phyloP scores from a whole-genome alignment of 2,888 invertebrate species.

The Polydrusus tereticollis region DNA sequence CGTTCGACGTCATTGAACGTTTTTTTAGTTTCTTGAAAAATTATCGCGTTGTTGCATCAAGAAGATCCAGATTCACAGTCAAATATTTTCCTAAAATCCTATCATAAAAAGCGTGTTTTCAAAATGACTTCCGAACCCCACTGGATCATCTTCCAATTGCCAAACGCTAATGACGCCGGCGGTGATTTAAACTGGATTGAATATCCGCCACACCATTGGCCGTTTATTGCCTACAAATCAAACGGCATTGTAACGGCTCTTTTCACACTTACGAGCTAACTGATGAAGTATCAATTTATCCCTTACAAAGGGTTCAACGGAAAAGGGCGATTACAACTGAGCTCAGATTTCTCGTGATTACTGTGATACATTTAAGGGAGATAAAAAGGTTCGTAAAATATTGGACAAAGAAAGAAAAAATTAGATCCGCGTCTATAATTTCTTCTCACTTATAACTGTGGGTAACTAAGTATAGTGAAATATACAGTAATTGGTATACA shows the following conservation, averaged over 20 bases:
- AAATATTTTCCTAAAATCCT: too few species aligned
- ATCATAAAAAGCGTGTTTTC: too few species aligned
- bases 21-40: too few species aligned
- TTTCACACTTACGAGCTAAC: neutral
- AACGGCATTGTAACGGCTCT: neutral
- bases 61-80: too few species aligned
- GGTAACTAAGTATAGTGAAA: too few species aligned
- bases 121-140: too few species aligned
- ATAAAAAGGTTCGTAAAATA: neutral
- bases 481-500: too few species aligned
- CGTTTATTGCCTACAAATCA: constrained; percentile 2
- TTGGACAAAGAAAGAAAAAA: too few species aligned
- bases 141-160: neutral
- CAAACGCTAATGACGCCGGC: neutral
- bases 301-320: neutral
- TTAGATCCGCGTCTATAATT: too few species aligned
- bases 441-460: too few species aligned
- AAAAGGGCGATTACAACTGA: neutral
- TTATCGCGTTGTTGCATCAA: too few species aligned
- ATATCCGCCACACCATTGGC: neutral
- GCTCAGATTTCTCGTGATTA: neutral
- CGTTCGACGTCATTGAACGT: too few species aligned
- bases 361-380: neutral
- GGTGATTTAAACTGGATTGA: neutral
- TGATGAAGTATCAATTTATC: neutral